A percentile compares a stretch with the other conserved stretches of the same genome.
Conservation (phyloP, 2,888 invertebrate species). For the Orchesellides sinensis region DNA sequence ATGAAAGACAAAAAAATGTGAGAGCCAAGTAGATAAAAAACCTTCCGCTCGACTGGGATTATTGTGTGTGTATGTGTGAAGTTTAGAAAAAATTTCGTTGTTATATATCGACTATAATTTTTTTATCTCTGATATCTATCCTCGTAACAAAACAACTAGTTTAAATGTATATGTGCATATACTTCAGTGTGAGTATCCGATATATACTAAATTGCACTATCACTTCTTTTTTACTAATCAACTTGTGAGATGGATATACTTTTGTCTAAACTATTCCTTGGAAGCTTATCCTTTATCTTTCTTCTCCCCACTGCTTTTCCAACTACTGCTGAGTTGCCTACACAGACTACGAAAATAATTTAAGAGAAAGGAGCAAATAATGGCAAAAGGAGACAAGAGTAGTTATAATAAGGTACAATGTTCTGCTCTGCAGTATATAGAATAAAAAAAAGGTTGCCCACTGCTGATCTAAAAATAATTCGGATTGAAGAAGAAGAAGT, state of each 20-base stretch:
- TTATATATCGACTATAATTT: slow-evolving; percentile 15
- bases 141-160: slow-evolving; percentile 2
- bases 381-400: slow-evolving; percentile 38
- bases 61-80: slow-evolving; percentile 25
- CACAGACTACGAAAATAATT: slow-evolving; percentile 63
- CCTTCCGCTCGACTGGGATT: slow-evolving; percentile 56
- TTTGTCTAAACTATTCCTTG: not conserved
- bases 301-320: slow-evolving; percentile 37
- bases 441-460: slow-evolving; percentile 12
- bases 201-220: slow-evolving; percentile 11
- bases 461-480: slow-evolving; percentile 66
- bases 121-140: slow-evolving; percentile 46
- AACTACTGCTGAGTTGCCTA: slow-evolving; percentile 38
- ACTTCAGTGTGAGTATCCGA: not conserved
- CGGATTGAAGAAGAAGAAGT: slow-evolving; percentile 35
- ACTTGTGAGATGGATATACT: slow-evolving; percentile 29
- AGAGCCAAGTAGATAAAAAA: slow-evolving; percentile 36
- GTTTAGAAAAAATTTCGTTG: no score
- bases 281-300: slow-evolving; percentile 40
- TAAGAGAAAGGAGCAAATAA: slow-evolving; percentile 58
- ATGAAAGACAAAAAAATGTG: slow-evolving; percentile 48
- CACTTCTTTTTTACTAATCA: slow-evolving; percentile 46
- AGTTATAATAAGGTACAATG: slow-evolving; percentile 5
- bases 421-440: not conserved
- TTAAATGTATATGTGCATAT: no score